These are phyloP conservation scores for Drosophila gaucha DNA, from an alignment of 2,888 invertebrate genomes.

Conservation along the genomic window DNA sequence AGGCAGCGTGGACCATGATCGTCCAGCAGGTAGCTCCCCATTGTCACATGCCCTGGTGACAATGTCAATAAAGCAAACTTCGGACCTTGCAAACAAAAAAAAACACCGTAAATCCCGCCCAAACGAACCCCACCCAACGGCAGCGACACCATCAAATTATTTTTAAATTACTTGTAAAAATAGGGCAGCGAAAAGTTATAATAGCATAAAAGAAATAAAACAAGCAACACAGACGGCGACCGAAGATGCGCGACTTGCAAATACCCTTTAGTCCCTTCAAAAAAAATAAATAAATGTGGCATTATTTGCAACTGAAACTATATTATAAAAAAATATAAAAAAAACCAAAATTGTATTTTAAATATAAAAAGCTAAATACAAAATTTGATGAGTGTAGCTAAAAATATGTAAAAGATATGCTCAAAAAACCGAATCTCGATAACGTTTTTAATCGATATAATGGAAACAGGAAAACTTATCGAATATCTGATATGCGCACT, in stretches of 20 bases:
- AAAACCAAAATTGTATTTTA: too few relatives aligned
- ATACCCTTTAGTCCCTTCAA: not conserved
- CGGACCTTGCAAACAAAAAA: slow-evolving; percentile 33
- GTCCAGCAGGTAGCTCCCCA: slow-evolving; percentile 58
- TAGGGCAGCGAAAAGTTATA: slow-evolving; percentile 58
- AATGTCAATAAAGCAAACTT: slow-evolving; percentile 79
- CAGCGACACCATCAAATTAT: slow-evolving; percentile 61
- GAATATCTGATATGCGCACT: too few relatives aligned
- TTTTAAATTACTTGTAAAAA: slow-evolving; percentile 75
- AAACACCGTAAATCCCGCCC: slow-evolving; percentile 17
- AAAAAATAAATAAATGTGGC: too few relatives aligned
- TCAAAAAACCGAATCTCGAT: too few relatives aligned
- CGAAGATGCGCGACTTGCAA: too few relatives aligned
- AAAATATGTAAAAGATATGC: too few relatives aligned
- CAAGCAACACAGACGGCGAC: not conserved
- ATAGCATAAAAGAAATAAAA: slow-evolving; percentile 33
- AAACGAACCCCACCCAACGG: slow-evolving; percentile 2
- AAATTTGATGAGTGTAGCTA: too few relatives aligned
- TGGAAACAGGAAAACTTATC: too few relatives aligned
- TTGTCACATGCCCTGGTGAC: slow-evolving; percentile 66
- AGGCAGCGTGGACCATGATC: slow-evolving; percentile 17
- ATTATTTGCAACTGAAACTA: too few relatives aligned
- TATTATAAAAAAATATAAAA: too few relatives aligned
- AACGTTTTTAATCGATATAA: too few relatives aligned
- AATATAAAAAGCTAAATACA: too few relatives aligned